A percentile compares a stretch with the other conserved stretches of the same genome.
Evolutionary conservation across 2,113 vertebrate genomes (phyloP).

Genomic region (Phycodurus eques): DNA sequence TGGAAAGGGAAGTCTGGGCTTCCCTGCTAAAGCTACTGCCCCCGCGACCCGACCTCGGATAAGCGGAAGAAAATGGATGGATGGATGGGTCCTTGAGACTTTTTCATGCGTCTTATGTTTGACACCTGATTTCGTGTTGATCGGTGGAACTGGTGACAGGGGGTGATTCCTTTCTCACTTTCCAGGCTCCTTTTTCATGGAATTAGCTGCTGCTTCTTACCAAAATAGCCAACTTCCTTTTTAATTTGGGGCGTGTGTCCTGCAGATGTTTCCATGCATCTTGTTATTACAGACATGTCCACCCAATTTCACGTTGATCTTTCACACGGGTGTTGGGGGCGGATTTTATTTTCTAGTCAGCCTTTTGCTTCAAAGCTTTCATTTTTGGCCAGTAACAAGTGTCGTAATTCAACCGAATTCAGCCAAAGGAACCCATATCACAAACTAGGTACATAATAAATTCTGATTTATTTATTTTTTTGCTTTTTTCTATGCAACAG

Average conservation of each 20-base stretch:
- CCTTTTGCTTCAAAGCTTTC: neutral
- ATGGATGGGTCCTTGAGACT: no score
- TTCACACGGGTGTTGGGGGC: neutral
- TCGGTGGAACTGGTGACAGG: no score
- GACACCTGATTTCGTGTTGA: no score
- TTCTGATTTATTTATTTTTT: neutral
- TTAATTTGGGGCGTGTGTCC: neutral
- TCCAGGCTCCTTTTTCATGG: neutral
- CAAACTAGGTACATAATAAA: neutral
- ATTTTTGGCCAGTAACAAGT: neutral
- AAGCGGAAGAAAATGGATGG: no score
- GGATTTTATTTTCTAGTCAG: neutral
- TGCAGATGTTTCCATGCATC: neutral
- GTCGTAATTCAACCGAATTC: no score
- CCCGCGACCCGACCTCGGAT: no score
- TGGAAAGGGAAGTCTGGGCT: no score
- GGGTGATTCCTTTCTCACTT: neutral
- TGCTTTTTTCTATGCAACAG: neutral
- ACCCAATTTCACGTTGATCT: neutral
- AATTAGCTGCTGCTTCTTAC: neutral
- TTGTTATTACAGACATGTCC: neutral
- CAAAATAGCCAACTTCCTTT: neutral
- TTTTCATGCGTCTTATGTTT: no score
- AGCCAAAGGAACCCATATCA: no score
- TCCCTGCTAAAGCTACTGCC: no score